phyloP scores from a whole-genome alignment of 2,888 invertebrate genomes.

The Xiphydria camelus region DNA sequence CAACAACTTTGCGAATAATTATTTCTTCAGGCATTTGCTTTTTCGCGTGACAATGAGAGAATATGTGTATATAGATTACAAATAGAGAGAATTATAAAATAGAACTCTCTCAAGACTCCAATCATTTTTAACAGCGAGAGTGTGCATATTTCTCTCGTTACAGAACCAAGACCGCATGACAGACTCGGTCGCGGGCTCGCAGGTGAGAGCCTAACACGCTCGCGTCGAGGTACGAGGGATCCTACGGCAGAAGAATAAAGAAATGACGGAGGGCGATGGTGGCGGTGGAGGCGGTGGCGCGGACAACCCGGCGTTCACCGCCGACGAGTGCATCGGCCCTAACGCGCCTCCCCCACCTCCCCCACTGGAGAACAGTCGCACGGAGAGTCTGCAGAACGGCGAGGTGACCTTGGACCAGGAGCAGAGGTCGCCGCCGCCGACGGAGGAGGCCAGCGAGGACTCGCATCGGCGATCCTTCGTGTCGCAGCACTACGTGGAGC shows the following conservation, averaged over 20 bases:
- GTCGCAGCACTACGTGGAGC: conserved; percentile 49
- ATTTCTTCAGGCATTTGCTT: too few relatives aligned
- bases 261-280: conserved; percentile 41
- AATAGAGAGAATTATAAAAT: too few relatives aligned
- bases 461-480: conserved; percentile 44
- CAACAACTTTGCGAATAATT: too few relatives aligned
- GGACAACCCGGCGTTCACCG: conserved; percentile 53
- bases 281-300: conserved; percentile 39
- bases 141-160: conserved; percentile 15
- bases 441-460: conserved; percentile 35
- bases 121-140: too few relatives aligned
- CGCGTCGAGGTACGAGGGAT: too few relatives aligned
- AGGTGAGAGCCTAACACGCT: conserved; percentile 29
- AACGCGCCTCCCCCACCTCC: conserved; percentile 10
- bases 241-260: conserved; percentile 28
- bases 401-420: conserved; percentile 25
- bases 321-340: conserved; percentile 41
- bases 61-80: too few relatives aligned
- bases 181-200: conserved; percentile 26
- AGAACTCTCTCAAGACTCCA: too few relatives aligned
- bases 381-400: conserved; percentile 30
- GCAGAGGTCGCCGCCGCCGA: conserved; percentile 30
- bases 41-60: too few relatives aligned
- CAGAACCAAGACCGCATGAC: conserved; percentile 46
- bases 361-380: conserved; percentile 22